phyloP scores from a whole-genome alignment of 2,888 invertebrate genomes.

The Synanthedon formicaeformis region DNA sequence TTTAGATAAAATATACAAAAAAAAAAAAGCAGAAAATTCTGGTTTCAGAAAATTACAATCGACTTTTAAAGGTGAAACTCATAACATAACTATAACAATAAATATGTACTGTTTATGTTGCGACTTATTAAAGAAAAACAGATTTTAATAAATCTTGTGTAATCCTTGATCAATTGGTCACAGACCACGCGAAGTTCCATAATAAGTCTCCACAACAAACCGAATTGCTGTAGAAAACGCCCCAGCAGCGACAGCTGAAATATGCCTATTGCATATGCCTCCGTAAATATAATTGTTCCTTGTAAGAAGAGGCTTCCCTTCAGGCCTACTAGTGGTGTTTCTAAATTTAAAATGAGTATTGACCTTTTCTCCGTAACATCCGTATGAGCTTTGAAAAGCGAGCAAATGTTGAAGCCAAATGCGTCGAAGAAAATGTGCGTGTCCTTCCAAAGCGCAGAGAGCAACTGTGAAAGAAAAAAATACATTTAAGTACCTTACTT shows the following conservation, averaged over 20 bases:
- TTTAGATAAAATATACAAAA: too few species aligned
- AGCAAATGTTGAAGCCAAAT: constrained; percentile 23
- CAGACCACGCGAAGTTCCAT: neutral
- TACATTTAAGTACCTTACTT: too few species aligned
- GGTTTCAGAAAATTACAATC: too few species aligned
- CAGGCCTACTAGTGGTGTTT: neutral
- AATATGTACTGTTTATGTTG: too few species aligned
- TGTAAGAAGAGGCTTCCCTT: neutral
- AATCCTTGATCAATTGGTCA: too few species aligned
- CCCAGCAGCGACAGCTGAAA: constrained; percentile 22
- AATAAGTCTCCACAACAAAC: constrained; percentile 21
- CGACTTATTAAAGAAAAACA: too few species aligned
- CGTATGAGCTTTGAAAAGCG: constrained; percentile 20
- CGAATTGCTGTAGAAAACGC: constrained; percentile 18
- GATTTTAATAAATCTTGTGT: too few species aligned
- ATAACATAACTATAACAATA: too few species aligned
- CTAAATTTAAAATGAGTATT: neutral
- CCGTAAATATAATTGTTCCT: constrained; percentile 1
- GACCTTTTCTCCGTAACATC: constrained; percentile 21
- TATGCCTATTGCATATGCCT: constrained; percentile 21
- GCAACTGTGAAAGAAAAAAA: constrained; percentile 22
- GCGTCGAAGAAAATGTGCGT: constrained; percentile 24
- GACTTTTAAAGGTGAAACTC: too few species aligned
- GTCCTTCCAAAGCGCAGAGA: constrained; percentile 27
- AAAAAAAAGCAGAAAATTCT: too few species aligned